These are phyloP conservation scores for Rotaria macrura DNA, from an alignment of 2,888 invertebrate species.

Conservation along the genomic window DNA sequence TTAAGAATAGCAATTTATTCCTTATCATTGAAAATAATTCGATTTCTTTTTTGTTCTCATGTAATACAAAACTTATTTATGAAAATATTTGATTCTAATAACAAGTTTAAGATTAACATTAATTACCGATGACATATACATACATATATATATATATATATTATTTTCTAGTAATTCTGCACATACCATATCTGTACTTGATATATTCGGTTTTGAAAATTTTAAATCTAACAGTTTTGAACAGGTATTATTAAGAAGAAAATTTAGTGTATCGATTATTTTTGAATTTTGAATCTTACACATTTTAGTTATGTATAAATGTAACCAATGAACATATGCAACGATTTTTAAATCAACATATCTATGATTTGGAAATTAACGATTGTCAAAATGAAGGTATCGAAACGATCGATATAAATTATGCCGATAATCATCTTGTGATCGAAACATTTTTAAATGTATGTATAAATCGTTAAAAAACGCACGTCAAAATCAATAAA, in stretches of 20 bases:
- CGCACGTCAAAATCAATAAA: no score
- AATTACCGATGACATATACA: no score
- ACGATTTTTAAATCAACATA: conserved; percentile 66
- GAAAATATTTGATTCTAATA: no score
- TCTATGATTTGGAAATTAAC: conserved; percentile 46
- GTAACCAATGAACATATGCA: conserved; percentile 75
- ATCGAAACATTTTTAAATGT: conserved; percentile 71
- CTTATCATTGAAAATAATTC: no score
- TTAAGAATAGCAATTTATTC: no score
- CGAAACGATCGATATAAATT: conserved; percentile 45
- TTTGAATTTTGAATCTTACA: no score
- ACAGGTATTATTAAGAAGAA: no score
- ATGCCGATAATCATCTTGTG: conserved; percentile 55
- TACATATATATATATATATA: no score
- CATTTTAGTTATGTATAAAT: conserved; percentile 63
- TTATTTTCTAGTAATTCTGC: conserved; percentile 63
- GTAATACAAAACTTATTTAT: no score
- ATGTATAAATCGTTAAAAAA: neutral
- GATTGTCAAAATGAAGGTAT: conserved; percentile 46
- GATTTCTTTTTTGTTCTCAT: no score
- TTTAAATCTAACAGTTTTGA: conserved; percentile 59
- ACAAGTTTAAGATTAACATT: no score
- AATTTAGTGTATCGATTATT: no score
- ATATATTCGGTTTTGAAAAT: conserved; percentile 49
- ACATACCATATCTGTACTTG: conserved; percentile 62